Evolutionary conservation across 2,888 invertebrate genomes (phyloP).

Genomic region (Oxyteleia sp.): DNA sequence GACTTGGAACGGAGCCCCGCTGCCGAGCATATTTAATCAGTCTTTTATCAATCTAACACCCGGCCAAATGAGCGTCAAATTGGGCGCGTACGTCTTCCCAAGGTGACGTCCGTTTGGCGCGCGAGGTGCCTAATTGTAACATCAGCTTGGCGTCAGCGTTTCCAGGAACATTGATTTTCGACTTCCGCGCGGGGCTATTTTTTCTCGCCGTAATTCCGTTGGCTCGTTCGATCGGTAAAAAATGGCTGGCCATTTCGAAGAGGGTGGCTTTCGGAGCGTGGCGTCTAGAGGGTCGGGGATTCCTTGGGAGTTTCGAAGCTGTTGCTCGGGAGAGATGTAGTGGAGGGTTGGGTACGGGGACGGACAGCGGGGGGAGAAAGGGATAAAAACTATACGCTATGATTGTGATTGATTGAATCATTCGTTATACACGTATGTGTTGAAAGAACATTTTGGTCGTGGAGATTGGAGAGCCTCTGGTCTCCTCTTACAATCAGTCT

Average conservation of each 20-base stretch:
- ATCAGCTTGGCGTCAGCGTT: conserved; percentile 1
- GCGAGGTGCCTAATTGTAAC: conserved; percentile 3
- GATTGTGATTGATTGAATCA: too few species aligned
- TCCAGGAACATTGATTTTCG: conserved; percentile 4
- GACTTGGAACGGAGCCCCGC: conserved; percentile 41
- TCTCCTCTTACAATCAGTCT: conserved; percentile 54
- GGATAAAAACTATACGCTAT: too few species aligned
- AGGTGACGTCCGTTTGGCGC: conserved; percentile 36
- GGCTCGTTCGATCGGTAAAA: conserved; percentile 40
- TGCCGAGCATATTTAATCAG: conserved; percentile 62
- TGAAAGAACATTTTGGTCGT: too few species aligned
- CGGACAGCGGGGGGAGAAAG: too few species aligned
- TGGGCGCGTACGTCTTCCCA: conserved; percentile 43
- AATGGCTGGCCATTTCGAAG: conserved; percentile 57
- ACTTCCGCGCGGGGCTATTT: not conserved
- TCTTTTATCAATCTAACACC: conserved; percentile 58
- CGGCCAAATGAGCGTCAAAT: conserved; percentile 57
- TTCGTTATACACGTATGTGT: too few species aligned
- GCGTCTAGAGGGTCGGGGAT: conserved; percentile 39
- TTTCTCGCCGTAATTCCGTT: not conserved
- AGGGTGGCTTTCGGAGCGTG: conserved; percentile 67
- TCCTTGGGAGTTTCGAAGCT: conserved; percentile 8
- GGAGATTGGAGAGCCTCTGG: too few species aligned
- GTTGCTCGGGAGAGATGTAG: too few species aligned
- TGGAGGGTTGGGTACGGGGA: too few species aligned